Evolutionary conservation across 2,797 vertebrate species (phyloP).

Genomic region (Sitta carolinensis): DNA sequence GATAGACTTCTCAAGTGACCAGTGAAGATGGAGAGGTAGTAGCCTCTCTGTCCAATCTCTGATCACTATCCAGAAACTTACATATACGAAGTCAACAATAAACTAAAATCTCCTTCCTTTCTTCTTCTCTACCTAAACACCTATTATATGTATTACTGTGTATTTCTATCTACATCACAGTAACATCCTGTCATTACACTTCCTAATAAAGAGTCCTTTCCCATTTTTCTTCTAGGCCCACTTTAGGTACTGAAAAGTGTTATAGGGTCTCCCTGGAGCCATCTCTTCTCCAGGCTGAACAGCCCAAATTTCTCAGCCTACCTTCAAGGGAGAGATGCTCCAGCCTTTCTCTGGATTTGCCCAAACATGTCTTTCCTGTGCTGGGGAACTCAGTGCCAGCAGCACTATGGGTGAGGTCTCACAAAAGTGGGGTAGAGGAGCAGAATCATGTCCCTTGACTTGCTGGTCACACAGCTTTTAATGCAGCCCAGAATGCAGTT

Average conservation of each 20-base stretch:
- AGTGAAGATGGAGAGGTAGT: no score
- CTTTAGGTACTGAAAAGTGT: background rate
- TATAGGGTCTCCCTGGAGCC: background rate
- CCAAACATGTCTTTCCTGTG: background rate
- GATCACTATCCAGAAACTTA: no score
- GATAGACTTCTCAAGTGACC: no score
- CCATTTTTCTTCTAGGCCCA: background rate
- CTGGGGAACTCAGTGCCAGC: background rate
- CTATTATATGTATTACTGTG: no score
- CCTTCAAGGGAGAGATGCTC: background rate
- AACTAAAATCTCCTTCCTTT: no score
- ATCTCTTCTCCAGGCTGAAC: background rate
- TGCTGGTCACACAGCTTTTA: background rate
- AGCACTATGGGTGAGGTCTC: background rate
- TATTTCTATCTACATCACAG: no score
- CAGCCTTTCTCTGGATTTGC: background rate
- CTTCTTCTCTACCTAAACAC: no score
- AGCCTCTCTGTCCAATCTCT: no score
- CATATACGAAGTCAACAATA: no score
- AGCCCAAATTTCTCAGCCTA: background rate
- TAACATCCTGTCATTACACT: background rate
- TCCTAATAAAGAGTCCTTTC: background rate
- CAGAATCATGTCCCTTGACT: background rate
- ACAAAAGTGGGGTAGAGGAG: background rate
- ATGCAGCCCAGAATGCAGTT: background rate